Evolutionary conservation across 2,888 invertebrate species (phyloP).

Genomic region (Lithophane leautieri): DNA sequence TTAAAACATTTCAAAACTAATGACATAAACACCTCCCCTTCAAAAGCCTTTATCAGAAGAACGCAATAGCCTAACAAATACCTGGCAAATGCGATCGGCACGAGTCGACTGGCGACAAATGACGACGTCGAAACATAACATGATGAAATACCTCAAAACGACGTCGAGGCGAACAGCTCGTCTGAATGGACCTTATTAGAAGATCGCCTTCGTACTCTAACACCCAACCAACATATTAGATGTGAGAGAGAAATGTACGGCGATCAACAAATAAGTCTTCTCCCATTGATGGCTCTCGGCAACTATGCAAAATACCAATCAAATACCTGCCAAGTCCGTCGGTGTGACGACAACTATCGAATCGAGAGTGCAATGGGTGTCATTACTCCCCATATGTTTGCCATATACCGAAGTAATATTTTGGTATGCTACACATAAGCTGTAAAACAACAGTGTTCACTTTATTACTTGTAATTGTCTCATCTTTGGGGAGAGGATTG

Average conservation of each 20-base stretch:
- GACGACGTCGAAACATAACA: conserved; percentile 81
- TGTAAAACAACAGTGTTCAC: conserved; percentile 89
- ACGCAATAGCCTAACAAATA: conserved; percentile 85
- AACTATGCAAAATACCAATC: conserved; percentile 89
- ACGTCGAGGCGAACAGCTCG: conserved; percentile 80
- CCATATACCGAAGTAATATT: conserved; percentile 88
- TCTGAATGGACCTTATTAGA: conserved; percentile 72
- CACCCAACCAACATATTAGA: conserved; percentile 58
- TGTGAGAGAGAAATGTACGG: conserved; percentile 57
- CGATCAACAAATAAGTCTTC: conserved; percentile 75
- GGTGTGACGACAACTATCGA: conserved; percentile 89
- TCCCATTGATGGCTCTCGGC: conserved; percentile 73
- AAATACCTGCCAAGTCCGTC: conserved; percentile 90
- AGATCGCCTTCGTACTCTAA: conserved; percentile 70
- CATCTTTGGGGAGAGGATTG: conserved; percentile 72
- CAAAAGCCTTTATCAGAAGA: conserved; percentile 54
- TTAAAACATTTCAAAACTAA: conserved; percentile 44
- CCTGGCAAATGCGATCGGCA: conserved; percentile 82
- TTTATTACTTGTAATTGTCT: conserved; percentile 86
- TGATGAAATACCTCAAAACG: conserved; percentile 86
- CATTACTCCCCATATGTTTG: conserved; percentile 86
- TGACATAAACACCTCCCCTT: conserved; percentile 47
- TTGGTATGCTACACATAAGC: conserved; percentile 88
- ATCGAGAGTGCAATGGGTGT: conserved; percentile 85
- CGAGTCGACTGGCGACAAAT: conserved; percentile 74